A percentile compares a stretch with the other conserved stretches of the same genome.
phyloP scores from a whole-genome alignment of 2,113 vertebrate species.

The Herpetotheres cachinnans region DNA sequence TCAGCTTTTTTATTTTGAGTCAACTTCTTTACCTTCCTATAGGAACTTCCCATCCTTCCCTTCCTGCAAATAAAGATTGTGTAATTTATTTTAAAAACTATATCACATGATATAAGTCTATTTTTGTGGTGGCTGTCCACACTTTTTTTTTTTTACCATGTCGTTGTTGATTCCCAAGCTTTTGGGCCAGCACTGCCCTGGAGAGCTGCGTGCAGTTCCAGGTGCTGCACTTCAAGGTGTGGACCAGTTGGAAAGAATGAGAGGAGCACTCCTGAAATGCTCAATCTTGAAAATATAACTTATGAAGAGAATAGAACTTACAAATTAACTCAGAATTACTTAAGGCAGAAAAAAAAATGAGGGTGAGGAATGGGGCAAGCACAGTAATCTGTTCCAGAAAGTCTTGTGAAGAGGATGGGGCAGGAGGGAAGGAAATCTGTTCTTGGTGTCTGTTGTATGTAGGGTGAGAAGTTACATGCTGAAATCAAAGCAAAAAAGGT shows the following conservation, averaged over 20 bases:
- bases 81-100: not conserved
- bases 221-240: not conserved
- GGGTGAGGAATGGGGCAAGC: not conserved
- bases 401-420: not conserved
- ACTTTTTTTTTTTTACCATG: not conserved
- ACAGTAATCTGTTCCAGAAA: not conserved
- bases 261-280: not conserved
- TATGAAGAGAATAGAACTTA: not conserved
- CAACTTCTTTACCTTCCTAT: conserved; percentile 8
- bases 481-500: not conserved
- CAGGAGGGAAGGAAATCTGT: not conserved
- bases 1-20: not conserved
- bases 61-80: conserved; percentile 1
- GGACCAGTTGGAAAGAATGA: not conserved
- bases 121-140: not conserved
- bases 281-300: not conserved
- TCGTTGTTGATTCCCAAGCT: not conserved
- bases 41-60: not conserved
- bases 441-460: not conserved
- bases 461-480: not conserved
- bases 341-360: not conserved
- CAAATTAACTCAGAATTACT: not conserved
- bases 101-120: not conserved
- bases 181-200: not conserved
- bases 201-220: not conserved